phyloP scores from a whole-genome alignment of 1,140 invertebrate genomes.

The Bombyx mori region DNA sequence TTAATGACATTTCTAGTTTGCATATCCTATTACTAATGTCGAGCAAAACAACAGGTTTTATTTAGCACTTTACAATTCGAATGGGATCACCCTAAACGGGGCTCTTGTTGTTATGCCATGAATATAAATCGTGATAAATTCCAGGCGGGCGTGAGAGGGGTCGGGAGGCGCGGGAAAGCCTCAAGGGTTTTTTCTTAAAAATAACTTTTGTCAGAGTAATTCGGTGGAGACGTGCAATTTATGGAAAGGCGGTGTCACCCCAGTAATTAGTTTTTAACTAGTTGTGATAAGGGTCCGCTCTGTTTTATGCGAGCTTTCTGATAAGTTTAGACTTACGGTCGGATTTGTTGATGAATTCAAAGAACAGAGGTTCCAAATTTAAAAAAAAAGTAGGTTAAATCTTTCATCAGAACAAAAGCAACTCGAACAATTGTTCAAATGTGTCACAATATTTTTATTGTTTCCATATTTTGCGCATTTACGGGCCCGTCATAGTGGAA shows the following conservation, averaged over 20 bases:
- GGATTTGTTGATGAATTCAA: conserved; percentile 27
- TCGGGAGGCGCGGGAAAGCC: conserved; percentile 37
- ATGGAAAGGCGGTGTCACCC: conserved; percentile 68
- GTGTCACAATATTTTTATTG: conserved; percentile 62
- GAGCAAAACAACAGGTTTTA: conserved; percentile 37
- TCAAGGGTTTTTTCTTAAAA: conserved; percentile 70
- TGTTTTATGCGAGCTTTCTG: conserved; percentile 46
- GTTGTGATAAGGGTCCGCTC: conserved; percentile 65
- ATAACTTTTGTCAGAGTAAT: conserved; percentile 70
- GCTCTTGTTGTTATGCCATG: conserved; percentile 68
- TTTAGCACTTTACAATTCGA: conserved; percentile 59
- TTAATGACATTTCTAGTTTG: not conserved
- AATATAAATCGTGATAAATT: conserved; percentile 74
- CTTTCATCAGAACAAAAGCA: conserved; percentile 36
- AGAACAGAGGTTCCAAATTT: conserved; percentile 12
- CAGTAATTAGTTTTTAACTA: conserved; percentile 71
- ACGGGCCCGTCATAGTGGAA: conserved; percentile 41
- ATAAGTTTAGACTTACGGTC: conserved; percentile 38
- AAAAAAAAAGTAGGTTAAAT: conserved; percentile 17
- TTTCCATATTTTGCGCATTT: conserved; percentile 45
- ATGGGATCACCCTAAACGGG: conserved; percentile 59
- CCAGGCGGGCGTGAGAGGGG: conserved; percentile 35
- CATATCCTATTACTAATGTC: conserved; percentile 5
- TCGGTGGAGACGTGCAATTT: conserved; percentile 59
- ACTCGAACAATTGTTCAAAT: conserved; percentile 30